Conservation (phyloP, 2,113 vertebrate species). For the Sclerurus mexicanus region DNA sequence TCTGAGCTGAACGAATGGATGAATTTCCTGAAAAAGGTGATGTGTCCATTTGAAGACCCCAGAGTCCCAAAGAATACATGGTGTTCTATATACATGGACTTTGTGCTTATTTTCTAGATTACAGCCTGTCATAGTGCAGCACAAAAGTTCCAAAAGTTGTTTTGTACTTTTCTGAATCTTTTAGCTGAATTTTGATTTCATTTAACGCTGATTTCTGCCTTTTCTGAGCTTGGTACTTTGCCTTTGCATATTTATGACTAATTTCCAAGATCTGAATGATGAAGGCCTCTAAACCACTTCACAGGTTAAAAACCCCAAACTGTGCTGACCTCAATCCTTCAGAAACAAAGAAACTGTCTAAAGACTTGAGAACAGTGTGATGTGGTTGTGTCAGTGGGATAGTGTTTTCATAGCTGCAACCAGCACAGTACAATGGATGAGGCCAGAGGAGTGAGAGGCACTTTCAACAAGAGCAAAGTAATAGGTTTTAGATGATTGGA, state of each 20-base stretch:
- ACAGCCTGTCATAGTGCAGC: background rate
- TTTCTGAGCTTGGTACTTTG: background rate
- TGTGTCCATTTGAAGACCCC: background rate
- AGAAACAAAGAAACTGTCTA: background rate
- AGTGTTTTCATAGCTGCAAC: background rate
- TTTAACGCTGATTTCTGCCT: background rate
- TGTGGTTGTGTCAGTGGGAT: background rate
- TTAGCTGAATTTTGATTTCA: background rate
- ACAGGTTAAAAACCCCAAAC: background rate
- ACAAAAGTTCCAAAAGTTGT: background rate
- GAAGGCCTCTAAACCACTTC: background rate
- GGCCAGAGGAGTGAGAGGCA: background rate
- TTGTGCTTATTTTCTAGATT: background rate
- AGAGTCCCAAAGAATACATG: background rate
- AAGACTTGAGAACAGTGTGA: background rate
- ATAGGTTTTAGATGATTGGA: background rate
- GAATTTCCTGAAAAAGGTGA: background rate
- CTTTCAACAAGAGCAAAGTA: background rate
- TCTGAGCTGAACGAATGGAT: background rate
- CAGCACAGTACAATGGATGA: background rate
- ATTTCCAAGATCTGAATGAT: background rate
- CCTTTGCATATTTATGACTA: background rate
- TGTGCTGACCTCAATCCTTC: background rate
- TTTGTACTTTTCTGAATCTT: background rate
- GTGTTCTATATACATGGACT: accelerated